Evolutionary conservation across 2,797 vertebrate species (phyloP), one percentile per base, ranked within the genome.

Genomic region (Margarornis squamiger): DNA sequence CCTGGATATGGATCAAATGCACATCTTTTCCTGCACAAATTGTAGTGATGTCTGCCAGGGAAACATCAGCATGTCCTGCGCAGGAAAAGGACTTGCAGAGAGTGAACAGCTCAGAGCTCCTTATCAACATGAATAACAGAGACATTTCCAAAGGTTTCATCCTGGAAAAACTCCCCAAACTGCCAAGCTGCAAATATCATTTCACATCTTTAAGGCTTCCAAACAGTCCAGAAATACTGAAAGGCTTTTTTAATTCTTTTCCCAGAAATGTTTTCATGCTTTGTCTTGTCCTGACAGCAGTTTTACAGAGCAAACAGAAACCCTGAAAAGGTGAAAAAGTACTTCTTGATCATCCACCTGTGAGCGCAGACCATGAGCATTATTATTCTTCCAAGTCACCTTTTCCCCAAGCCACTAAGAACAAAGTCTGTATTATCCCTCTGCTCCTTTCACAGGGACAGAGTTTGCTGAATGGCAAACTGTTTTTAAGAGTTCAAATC

Each of bases 61-160:
- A 88, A 92, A 93, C 88, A 95, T 88, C 94, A 86, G 88, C 74
- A 61, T 67, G 90, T 94, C 86, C 90, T 57, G 74, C 51, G 49
- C 74, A 73, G 79, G 79, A 91, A 93, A 81, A 71, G 29, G 63
- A 93, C 59, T 88, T 41, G 48, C 52, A 8, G 6, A 73, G 74
- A 91, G 71, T 2, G 41, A 76, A 43, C 88, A 87, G 19, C 71
- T 72, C 79, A 14, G 34, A 86, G 45, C 48, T 95, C 59, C 70
- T 86, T 81, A 90, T 86, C 90, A 48, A 67, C 67, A 68, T 76
- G 57, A 90, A 45, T 66, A 90, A 86, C 5, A 57, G 58, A 78
- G 58, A 79, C 63, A 74, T 67, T 92, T 86, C 63, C 67, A 94
- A 88, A 75, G 18, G 79, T 43, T 91, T 92, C 16, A 57, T 63